Evolutionary conservation across 2,888 invertebrate genomes (phyloP).

Genomic region (Oasisia sp.): DNA sequence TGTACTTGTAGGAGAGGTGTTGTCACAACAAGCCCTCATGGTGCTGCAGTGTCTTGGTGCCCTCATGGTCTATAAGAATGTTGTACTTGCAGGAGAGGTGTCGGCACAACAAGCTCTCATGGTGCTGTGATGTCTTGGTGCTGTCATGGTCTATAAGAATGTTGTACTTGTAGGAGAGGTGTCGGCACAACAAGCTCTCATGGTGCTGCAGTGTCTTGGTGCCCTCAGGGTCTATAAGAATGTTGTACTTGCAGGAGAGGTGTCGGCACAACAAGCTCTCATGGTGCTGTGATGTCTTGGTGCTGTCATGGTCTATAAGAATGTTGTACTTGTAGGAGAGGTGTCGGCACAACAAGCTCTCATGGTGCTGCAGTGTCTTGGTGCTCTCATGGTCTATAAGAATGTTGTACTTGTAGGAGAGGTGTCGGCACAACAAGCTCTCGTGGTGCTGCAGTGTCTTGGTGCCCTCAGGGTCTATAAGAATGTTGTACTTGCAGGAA

Average conservation of each 20-base stretch:
- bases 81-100: not conserved
- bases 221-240: too few relatives aligned
- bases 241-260: too few relatives aligned
- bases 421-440: constrained; percentile 34
- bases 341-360: constrained; percentile 37
- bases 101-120: constrained; percentile 38
- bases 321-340: not conserved
- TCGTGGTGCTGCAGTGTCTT: constrained; percentile 42
- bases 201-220: too few relatives aligned
- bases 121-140: constrained; percentile 43
- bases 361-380: constrained; percentile 37
- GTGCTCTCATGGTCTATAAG: not conserved
- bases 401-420: not conserved
- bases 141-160: constrained; percentile 32
- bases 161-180: too few relatives aligned
- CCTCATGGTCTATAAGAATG: constrained; percentile 30
- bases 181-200: too few relatives aligned
- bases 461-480: constrained; percentile 38
- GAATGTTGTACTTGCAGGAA: too few relatives aligned
- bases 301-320: not conserved
- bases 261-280: too few relatives aligned
- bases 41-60: constrained; percentile 38
- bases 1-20: too few relatives aligned
- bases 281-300: too few relatives aligned
- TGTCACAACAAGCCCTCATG: too few relatives aligned